These are phyloP conservation scores for Tachina grossa DNA, from an alignment of 2,888 invertebrate species.

Conservation along the genomic window DNA sequence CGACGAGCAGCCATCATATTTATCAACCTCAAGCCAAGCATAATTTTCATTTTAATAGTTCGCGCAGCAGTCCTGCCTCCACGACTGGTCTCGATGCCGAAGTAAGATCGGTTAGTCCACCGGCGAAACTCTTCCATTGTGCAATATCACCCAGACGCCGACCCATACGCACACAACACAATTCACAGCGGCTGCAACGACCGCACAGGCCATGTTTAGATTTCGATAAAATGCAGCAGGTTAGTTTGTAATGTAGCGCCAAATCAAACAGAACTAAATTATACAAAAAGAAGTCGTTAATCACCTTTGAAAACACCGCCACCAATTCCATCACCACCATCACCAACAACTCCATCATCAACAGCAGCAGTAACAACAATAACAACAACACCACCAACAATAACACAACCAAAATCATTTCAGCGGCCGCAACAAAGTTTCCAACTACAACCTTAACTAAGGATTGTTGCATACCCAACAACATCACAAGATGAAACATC, in stretches of 20 bases:
- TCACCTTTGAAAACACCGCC: constrained; percentile 42
- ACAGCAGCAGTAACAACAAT: constrained; percentile 8
- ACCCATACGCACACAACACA: constrained; percentile 84
- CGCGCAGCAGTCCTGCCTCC: constrained; percentile 82
- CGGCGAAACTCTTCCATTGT: constrained; percentile 85
- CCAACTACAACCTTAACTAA: constrained; percentile 52
- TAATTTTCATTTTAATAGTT: constrained; percentile 82
- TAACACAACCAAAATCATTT: constrained; percentile 43
- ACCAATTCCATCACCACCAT: constrained; percentile 23
- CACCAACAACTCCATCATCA: constrained; percentile 9
- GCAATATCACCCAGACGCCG: constrained; percentile 85
- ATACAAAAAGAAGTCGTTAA: constrained; percentile 57
- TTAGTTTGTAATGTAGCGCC: constrained; percentile 84
- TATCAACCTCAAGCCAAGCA: constrained; percentile 82
- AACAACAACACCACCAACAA: constrained; percentile 35
- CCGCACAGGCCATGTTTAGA: constrained; percentile 94
- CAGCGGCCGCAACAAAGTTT: constrained; percentile 51
- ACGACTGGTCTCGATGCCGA: constrained; percentile 82
- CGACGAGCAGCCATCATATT: constrained; percentile 81
- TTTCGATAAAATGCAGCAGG: constrained; percentile 99
- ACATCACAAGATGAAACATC: constrained; percentile 57
- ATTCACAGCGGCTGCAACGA: constrained; percentile 84
- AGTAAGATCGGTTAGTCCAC: constrained; percentile 83
- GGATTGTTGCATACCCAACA: constrained; percentile 44
- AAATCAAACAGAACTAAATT: constrained; percentile 70